A percentile compares a stretch with the other conserved stretches of the same genome.
Evolutionary conservation across 2,113 vertebrate genomes (phyloP).

Genomic region (Eleginops maclovinus): DNA sequence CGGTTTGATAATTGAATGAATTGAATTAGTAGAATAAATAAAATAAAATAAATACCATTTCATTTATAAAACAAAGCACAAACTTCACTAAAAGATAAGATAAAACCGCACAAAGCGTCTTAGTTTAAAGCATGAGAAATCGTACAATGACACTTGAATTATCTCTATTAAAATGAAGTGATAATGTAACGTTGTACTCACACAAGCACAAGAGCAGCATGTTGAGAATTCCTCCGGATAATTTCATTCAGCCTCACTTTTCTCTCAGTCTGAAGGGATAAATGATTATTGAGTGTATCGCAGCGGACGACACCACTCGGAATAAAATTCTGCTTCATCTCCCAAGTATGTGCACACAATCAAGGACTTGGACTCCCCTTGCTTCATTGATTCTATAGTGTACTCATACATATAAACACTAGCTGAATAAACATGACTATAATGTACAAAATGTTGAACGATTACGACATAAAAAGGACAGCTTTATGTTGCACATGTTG

Average conservation of each 20-base stretch:
- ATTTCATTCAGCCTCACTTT: constrained; percentile 84
- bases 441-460: neutral
- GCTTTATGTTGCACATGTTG: neutral
- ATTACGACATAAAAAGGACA: neutral
- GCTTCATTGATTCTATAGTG: no score
- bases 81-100: no score
- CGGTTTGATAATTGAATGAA: no score
- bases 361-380: no score
- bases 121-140: no score
- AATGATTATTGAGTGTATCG: neutral
- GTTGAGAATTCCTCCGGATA: constrained; percentile 80
- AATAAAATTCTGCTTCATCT: neutral
- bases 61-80: no score
- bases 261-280: constrained; percentile 72
- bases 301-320: neutral
- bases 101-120: no score
- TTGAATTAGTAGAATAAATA: no score
- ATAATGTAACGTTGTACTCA: constrained; percentile 64
- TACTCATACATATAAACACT: no score
- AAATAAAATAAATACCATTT: no score
- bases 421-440: neutral
- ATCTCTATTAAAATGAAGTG: neutral
- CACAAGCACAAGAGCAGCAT: constrained; percentile 82
- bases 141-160: no score
- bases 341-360: no score